A percentile compares a stretch with the other conserved stretches of the same genome.
phyloP scores from a whole-genome alignment of 2,797 vertebrate genomes.

The Acanthornis magna region DNA sequence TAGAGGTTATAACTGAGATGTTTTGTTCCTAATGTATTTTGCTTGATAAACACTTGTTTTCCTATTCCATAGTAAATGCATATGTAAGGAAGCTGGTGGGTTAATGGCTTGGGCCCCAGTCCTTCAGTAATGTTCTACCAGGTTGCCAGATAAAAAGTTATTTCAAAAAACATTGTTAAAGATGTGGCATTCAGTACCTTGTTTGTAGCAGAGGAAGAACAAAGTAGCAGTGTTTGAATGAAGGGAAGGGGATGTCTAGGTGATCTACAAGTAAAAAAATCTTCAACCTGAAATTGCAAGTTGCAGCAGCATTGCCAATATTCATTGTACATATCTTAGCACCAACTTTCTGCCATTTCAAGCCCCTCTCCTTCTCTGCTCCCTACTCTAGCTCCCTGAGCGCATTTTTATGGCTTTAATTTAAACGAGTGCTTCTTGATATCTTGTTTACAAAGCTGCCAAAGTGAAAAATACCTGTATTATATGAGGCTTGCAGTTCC shows the following conservation, averaged over 20 bases:
- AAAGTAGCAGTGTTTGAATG: neutral
- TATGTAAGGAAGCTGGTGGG: neutral
- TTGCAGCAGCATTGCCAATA: neutral
- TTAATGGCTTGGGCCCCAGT: neutral
- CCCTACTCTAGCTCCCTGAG: neutral
- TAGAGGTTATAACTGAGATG: neutral
- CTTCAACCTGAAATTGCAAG: neutral
- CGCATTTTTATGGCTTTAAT: slow-evolving; percentile 77
- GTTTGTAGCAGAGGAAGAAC: neutral
- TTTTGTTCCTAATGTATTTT: neutral
- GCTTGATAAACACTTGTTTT: neutral
- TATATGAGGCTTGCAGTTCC: slow-evolving; percentile 79
- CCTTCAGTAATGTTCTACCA: neutral
- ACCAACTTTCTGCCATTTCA: slow-evolving; percentile 10
- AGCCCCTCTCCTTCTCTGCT: neutral
- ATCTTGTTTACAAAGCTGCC: slow-evolving; percentile 87
- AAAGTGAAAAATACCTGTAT: slow-evolving; percentile 86
- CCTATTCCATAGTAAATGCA: neutral
- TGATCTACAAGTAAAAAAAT: neutral
- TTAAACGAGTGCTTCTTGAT: slow-evolving; percentile 80
- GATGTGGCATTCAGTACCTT: neutral
- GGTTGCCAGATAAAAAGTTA: neutral
- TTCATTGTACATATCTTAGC: neutral
- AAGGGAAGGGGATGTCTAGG: neutral
- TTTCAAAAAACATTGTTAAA: neutral